These are phyloP conservation scores for Alectura lathami DNA, from an alignment of 2,113 vertebrate species.

Conservation along the genomic window DNA sequence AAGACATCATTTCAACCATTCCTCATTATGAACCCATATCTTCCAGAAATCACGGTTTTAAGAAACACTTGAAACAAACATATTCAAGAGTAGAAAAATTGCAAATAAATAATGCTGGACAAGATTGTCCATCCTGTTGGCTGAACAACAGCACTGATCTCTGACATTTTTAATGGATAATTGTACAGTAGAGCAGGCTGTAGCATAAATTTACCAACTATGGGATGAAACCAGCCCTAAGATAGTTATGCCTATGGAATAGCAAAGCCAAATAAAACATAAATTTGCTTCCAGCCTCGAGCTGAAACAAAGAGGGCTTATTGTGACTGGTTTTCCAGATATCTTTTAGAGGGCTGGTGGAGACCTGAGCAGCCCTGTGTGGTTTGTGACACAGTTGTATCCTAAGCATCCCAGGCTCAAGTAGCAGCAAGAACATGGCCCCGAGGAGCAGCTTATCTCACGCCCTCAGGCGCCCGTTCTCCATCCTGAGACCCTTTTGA, in stretches of 20 bases:
- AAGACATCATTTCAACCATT: neutral
- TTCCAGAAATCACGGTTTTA: neutral
- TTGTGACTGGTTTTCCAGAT: neutral
- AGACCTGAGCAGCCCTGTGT: neutral
- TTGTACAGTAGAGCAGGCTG: neutral
- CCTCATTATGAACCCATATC: neutral
- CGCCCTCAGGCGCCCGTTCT: neutral
- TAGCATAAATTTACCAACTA: neutral
- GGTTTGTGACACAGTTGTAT: neutral
- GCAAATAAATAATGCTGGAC: neutral
- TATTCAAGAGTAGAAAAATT: neutral
- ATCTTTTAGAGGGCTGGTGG: neutral
- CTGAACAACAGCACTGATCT: neutral
- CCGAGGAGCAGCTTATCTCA: neutral
- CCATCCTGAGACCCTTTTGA: neutral
- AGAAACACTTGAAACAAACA: neutral
- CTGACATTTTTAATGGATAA: neutral
- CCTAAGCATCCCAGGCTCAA: neutral
- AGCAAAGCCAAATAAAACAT: neutral
- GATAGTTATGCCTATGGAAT: neutral
- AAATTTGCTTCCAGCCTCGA: neutral
- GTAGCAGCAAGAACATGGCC: rapidly evolving
- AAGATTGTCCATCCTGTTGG: neutral
- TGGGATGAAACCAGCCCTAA: neutral
- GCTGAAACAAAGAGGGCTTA: neutral